Percentiles rank a stretch among this genome's conserved stretches.
Conservation (phyloP, 2,113 vertebrate genomes). For the Meriones unguiculatus region DNA sequence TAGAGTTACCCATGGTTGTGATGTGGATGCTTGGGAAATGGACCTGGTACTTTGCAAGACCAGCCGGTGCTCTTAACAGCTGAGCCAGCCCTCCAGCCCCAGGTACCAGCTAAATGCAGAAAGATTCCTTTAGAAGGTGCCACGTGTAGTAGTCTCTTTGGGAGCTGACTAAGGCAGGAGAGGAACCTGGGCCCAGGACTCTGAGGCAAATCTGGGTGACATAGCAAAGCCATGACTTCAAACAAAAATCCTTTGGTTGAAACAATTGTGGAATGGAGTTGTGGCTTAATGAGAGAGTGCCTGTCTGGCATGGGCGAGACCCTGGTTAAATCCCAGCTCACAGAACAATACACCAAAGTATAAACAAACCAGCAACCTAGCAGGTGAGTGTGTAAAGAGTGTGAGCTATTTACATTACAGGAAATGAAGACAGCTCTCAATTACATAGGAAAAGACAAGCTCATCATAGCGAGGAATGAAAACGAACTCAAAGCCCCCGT, state of each 20-base stretch:
- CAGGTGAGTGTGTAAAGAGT: not conserved
- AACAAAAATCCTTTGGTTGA: not conserved
- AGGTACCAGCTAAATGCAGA: not conserved
- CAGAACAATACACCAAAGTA: not conserved
- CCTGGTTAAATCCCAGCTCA: not conserved
- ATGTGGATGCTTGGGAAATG: not conserved
- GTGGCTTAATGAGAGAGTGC: not conserved
- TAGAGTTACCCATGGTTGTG: not conserved
- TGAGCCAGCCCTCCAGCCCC: not conserved
- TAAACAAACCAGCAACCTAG: not conserved
- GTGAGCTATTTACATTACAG: not conserved
- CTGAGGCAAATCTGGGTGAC: not conserved
- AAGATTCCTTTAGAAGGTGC: not conserved
- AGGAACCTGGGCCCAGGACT: not conserved
- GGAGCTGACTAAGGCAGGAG: not conserved
- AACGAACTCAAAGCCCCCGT: not conserved
- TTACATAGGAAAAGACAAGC: not conserved
- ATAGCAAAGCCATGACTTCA: not conserved
- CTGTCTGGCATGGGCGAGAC: not conserved
- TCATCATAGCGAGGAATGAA: not conserved
- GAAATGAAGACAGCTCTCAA: not conserved
- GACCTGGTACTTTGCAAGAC: not conserved
- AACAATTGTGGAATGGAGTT: not conserved
- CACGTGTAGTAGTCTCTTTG: not conserved
- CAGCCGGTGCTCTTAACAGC: not conserved